Conservation (phyloP, 2,113 vertebrate genomes). For the Grantiella picta region DNA sequence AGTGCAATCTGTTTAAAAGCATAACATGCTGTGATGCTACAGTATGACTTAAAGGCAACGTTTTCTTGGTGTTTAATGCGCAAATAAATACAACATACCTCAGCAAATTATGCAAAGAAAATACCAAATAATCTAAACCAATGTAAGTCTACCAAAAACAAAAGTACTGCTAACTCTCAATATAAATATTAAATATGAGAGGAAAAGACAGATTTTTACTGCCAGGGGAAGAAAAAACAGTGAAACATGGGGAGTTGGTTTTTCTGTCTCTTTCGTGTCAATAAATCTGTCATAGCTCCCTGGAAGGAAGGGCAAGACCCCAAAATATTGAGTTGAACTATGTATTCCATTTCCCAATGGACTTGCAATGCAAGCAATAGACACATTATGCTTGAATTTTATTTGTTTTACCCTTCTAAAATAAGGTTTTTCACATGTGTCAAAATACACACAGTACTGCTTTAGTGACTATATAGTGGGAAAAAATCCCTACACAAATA, state of each 20-base stretch:
- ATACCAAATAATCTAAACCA: not conserved
- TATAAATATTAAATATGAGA: not conserved
- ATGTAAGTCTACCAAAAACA: not conserved
- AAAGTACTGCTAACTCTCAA: not conserved
- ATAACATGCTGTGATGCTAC: not conserved
- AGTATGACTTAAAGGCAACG: not conserved
- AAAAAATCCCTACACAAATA: not conserved
- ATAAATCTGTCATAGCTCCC: not conserved
- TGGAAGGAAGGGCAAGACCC: not conserved
- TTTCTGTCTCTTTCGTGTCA: not conserved
- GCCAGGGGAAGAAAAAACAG: not conserved
- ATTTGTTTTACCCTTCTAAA: not conserved
- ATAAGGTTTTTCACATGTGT: not conserved
- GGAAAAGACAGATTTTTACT: not conserved
- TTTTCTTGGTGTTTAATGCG: not conserved
- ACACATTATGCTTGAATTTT: not conserved
- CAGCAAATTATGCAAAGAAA: not conserved
- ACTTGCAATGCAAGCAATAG: not conserved
- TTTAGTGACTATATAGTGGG: not conserved
- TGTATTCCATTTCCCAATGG: not conserved
- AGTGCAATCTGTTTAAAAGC: not conserved
- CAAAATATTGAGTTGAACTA: not conserved
- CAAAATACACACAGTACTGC: not conserved
- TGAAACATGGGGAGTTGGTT: not conserved
- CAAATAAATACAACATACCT: not conserved